A percentile compares a stretch with the other conserved stretches of the same genome.
phyloP scores from a whole-genome alignment of 2,888 invertebrate genomes.

The Melanargia galathea region DNA sequence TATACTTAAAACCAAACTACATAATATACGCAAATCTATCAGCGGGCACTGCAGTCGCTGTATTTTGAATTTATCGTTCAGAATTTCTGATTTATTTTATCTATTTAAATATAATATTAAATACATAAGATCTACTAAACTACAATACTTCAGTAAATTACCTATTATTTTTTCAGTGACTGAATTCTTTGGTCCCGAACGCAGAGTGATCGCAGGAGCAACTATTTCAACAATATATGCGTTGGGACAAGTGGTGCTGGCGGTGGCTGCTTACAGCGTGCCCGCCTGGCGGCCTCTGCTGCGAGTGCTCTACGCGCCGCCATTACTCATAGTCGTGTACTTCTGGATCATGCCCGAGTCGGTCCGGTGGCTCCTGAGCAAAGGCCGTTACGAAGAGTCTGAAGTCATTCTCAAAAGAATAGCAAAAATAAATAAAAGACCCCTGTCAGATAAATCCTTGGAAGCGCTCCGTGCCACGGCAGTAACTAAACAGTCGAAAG shows the following conservation, averaged over 20 bases:
- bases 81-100: no score
- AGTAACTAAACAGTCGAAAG: slow-evolving; percentile 58
- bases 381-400: slow-evolving; percentile 85
- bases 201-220: slow-evolving; percentile 87
- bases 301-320: slow-evolving; percentile 86
- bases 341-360: slow-evolving; percentile 89
- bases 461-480: slow-evolving; percentile 63
- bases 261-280: slow-evolving; percentile 86
- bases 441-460: slow-evolving; percentile 80
- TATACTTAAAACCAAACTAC: no score
- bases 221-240: slow-evolving; percentile 88
- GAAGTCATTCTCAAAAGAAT: slow-evolving; percentile 84
- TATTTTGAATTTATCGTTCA: no score
- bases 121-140: no score
- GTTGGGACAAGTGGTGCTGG: slow-evolving; percentile 87
- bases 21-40: no score
- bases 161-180: slow-evolving; percentile 82
- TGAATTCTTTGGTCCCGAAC: slow-evolving; percentile 89
- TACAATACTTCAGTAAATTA: no score
- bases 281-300: slow-evolving; percentile 87
- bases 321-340: slow-evolving; percentile 85
- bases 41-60: no score
- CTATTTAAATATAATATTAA: no score
- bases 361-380: slow-evolving; percentile 89
- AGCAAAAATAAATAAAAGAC: slow-evolving; percentile 83